Evolutionary conservation across 2,113 vertebrate species (phyloP).

Genomic region (Protobothrops mucrosquamatus): DNA sequence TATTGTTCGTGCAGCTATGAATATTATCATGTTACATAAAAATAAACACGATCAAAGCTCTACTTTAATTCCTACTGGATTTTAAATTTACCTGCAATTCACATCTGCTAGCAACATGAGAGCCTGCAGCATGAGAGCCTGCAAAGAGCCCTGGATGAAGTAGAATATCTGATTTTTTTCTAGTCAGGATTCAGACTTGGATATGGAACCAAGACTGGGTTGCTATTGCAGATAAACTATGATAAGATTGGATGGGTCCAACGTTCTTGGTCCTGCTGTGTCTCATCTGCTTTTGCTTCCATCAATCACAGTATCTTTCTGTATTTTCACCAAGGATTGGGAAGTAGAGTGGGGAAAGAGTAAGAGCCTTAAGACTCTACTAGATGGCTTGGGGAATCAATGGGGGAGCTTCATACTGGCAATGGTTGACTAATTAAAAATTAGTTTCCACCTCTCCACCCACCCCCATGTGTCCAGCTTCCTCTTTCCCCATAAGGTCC

Average conservation of each 20-base stretch:
- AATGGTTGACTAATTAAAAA: too few species aligned
- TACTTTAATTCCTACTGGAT: not conserved
- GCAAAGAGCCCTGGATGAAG: not conserved
- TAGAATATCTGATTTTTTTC: not conserved
- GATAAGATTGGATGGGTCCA: not conserved
- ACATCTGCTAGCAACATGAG: not conserved
- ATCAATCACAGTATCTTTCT: not conserved
- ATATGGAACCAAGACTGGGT: not conserved
- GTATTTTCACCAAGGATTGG: not conserved
- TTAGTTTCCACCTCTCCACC: too few species aligned
- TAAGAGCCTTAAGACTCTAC: too few species aligned
- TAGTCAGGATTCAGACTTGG: not conserved
- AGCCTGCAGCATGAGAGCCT: not conserved
- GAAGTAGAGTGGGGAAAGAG: not conserved
- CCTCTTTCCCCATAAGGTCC: too few species aligned
- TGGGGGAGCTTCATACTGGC: too few species aligned
- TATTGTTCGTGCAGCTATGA: not conserved
- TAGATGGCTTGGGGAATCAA: too few species aligned
- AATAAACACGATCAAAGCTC: not conserved
- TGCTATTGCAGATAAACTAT: not conserved
- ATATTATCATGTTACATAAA: not conserved
- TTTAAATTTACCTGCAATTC: not conserved
- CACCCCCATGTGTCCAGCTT: too few species aligned
- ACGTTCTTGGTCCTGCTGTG: too few species aligned
- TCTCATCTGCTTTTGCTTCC: not conserved